Conservation (phyloP, 1,140 invertebrate species). For the Phthorimaea operculella region DNA sequence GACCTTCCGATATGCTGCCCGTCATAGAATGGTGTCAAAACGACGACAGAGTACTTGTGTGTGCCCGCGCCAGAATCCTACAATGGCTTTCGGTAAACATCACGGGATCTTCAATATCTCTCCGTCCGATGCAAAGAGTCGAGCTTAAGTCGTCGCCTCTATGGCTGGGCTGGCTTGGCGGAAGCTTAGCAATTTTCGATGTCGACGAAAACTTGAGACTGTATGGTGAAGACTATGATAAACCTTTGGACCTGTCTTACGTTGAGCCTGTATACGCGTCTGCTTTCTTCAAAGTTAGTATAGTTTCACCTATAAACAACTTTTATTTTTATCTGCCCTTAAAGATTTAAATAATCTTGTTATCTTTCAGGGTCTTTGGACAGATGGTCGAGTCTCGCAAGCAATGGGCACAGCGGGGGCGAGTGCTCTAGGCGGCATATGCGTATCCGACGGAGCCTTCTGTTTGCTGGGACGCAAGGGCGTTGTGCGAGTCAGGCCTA, state of each 20-base stretch:
- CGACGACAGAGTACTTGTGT: slow-evolving; percentile 46
- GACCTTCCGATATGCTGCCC: slow-evolving; percentile 79
- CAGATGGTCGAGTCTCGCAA: slow-evolving; percentile 73
- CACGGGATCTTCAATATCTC: slow-evolving; percentile 89
- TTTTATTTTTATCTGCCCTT: background rate
- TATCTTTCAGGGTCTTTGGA: slow-evolving; percentile 76
- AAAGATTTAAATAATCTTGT: background rate
- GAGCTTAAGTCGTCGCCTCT: slow-evolving; percentile 86
- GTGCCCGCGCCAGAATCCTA: slow-evolving; percentile 39
- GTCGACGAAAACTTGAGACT: slow-evolving; percentile 87
- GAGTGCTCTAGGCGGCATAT: slow-evolving; percentile 78
- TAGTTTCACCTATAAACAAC: background rate
- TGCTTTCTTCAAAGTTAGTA: slow-evolving; percentile 86
- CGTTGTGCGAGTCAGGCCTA: slow-evolving; percentile 85
- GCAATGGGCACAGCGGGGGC: slow-evolving; percentile 68
- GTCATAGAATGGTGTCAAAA: slow-evolving; percentile 82
- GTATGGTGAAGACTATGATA: slow-evolving; percentile 89
- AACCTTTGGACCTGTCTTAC: slow-evolving; percentile 83
- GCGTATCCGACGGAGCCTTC: slow-evolving; percentile 83
- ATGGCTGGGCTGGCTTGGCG: slow-evolving; percentile 90
- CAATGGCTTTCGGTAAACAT: slow-evolving; percentile 48
- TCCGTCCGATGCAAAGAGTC: slow-evolving; percentile 72
- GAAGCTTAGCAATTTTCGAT: slow-evolving; percentile 88
- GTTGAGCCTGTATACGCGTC: slow-evolving; percentile 91
- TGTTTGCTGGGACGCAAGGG: slow-evolving; percentile 86